phyloP scores from a whole-genome alignment of 2,113 vertebrate species.

The Hippopotamus amphibius region DNA sequence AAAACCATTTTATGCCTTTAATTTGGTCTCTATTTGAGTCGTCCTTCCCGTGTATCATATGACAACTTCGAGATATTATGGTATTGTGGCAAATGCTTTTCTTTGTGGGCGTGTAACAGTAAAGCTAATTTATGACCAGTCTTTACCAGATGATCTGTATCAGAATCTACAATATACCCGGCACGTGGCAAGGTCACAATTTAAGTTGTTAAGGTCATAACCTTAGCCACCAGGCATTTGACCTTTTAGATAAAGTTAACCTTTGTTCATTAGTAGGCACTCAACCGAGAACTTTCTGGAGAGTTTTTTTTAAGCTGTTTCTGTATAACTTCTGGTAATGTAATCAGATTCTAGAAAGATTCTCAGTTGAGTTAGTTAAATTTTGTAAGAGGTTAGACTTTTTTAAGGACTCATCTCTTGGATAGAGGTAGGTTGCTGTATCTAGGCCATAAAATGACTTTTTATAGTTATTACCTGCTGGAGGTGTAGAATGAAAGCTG shows the following conservation, averaged over 20 bases:
- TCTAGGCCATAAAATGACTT: conserved; percentile 57
- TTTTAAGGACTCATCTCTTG: conserved; percentile 73
- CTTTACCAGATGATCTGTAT: conserved; percentile 91
- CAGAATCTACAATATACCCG: conserved; percentile 91
- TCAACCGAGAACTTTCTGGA: conserved; percentile 93
- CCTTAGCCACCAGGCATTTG: conserved; percentile 95
- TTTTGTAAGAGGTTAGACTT: conserved; percentile 82
- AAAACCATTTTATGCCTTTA: conserved; percentile 79
- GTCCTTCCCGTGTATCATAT: conserved; percentile 81
- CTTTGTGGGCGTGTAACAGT: conserved; percentile 87
- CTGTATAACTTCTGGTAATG: conserved; percentile 90
- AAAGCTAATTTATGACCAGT: conserved; percentile 91
- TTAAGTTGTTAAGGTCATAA: conserved; percentile 94
- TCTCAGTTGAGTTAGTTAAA: conserved; percentile 81
- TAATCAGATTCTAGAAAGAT: conserved; percentile 87
- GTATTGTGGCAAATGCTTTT: conserved; percentile 85
- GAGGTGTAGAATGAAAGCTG: conserved; percentile 12
- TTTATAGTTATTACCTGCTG: neutral
- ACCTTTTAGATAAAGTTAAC: conserved; percentile 98
- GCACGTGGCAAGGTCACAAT: conserved; percentile 95
- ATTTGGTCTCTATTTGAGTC: conserved; percentile 78
- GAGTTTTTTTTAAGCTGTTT: conserved; percentile 86
- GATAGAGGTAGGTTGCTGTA: conserved; percentile 51
- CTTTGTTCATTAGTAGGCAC: conserved; percentile 95
- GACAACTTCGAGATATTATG: conserved; percentile 86